These are phyloP conservation scores for Entelurus aequoreus DNA, from an alignment of 2,113 vertebrate genomes.

Conservation along the genomic window DNA sequence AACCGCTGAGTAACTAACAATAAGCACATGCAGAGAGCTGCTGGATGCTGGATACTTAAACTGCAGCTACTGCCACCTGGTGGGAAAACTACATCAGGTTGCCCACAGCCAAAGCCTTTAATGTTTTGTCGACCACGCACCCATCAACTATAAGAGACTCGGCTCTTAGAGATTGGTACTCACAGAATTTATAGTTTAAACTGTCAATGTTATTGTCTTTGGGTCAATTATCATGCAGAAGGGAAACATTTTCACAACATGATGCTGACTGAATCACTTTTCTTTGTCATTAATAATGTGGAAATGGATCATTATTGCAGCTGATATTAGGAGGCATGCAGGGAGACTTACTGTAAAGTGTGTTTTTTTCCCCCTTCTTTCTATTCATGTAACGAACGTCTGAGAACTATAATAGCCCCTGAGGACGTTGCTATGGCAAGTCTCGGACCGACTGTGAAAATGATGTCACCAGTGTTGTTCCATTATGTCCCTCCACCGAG, in stretches of 20 bases:
- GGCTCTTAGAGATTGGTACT: no score
- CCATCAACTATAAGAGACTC: no score
- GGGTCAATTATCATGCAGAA: no score
- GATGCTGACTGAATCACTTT: slow-evolving; percentile 25
- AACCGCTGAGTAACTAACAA: no score
- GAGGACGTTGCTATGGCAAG: slow-evolving; percentile 8
- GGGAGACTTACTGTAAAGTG: not conserved
- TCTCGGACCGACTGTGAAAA: not conserved
- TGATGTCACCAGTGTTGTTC: slow-evolving; percentile 22
- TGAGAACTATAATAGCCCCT: not conserved
- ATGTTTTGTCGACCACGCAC: no score
- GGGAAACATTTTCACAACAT: slow-evolving; percentile 1
- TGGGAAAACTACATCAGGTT: no score
- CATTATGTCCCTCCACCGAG: slow-evolving; percentile 3
- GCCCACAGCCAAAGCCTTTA: no score
- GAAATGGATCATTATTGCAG: slow-evolving; percentile 25
- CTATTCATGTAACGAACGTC: not conserved
- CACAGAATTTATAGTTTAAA: no score
- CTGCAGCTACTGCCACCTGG: no score
- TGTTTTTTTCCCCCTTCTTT: not conserved
- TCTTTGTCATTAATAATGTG: slow-evolving; percentile 32
- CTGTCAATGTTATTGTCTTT: no score
- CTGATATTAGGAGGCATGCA: slow-evolving; percentile 1
- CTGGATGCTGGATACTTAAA: no score
- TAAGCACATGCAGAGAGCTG: no score